Evolutionary conservation across 2,113 vertebrate species (phyloP).

Genomic region (Rhabdornis inornatus): DNA sequence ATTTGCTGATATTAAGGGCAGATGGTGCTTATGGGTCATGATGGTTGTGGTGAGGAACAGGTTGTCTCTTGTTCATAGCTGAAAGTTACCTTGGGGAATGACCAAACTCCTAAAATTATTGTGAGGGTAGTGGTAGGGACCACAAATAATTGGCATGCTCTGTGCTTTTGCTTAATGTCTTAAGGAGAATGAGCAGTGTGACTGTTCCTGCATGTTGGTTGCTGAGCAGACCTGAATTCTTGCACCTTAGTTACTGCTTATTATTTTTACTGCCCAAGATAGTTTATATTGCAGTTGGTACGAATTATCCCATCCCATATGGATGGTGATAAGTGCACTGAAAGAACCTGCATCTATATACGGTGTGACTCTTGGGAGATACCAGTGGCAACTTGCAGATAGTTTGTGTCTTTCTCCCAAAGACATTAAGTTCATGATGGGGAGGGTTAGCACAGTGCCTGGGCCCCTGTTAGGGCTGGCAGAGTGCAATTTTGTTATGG

Average conservation of each 20-base stretch:
- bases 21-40: not conserved
- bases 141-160: not conserved
- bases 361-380: not conserved
- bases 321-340: not conserved
- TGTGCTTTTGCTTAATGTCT: not conserved
- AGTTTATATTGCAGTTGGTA: not conserved
- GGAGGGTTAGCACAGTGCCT: not conserved
- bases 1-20: not conserved
- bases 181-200: not conserved
- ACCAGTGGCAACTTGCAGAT: not conserved
- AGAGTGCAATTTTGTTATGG: not conserved
- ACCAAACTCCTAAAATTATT: not conserved
- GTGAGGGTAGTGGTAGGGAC: not conserved
- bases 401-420: not conserved
- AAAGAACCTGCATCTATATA: not conserved
- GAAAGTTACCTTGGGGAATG: not conserved
- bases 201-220: not conserved
- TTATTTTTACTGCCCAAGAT: not conserved
- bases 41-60: not conserved
- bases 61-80: not conserved
- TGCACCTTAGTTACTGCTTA: not conserved
- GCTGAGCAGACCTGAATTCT: not conserved
- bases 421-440: accelerated
- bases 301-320: not conserved
- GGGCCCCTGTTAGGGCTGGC: not conserved